phyloP scores from a whole-genome alignment of 2,888 invertebrate genomes.

The Cordilura impudica region DNA sequence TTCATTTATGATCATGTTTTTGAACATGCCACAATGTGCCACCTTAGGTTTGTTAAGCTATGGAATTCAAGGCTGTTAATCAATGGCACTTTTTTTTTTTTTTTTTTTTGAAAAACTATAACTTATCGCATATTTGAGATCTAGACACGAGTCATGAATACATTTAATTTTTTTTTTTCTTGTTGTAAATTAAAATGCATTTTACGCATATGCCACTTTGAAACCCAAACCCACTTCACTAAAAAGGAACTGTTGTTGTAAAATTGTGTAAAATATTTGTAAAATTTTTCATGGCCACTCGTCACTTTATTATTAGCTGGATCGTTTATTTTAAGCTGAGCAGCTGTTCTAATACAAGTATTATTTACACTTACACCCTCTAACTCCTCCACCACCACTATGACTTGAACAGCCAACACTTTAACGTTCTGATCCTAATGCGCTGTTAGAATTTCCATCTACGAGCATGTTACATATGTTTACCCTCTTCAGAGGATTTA shows the following conservation, averaged over 20 bases:
- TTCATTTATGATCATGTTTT: slow-evolving; percentile 30
- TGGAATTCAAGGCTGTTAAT: neutral
- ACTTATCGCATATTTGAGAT: slow-evolving; percentile 52
- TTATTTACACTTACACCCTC: neutral
- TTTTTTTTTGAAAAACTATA: too few species aligned
- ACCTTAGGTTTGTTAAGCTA: slow-evolving; percentile 16
- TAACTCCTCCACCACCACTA: neutral
- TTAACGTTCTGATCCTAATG: slow-evolving; percentile 51
- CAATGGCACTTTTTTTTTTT: too few species aligned
- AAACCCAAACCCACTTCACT: slow-evolving; percentile 13
- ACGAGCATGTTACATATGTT: neutral
- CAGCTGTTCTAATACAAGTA: neutral
- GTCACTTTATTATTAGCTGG: slow-evolving; percentile 45
- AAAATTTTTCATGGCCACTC: slow-evolving; percentile 59
- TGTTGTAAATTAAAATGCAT: slow-evolving; percentile 54
- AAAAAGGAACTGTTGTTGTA: neutral
- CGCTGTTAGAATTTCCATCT: neutral
- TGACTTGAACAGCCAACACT: slow-evolving; percentile 56
- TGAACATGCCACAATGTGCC: slow-evolving; percentile 47
- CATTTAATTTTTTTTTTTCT: neutral
- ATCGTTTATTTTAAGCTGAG: neutral
- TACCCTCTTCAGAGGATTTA: neutral
- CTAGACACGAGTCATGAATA: slow-evolving; percentile 60
- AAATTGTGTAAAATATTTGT: slow-evolving; percentile 8
- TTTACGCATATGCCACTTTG: slow-evolving; percentile 60